phyloP scores from a whole-genome alignment of 2,888 invertebrate species.

The Trichopoda pennipes region DNA sequence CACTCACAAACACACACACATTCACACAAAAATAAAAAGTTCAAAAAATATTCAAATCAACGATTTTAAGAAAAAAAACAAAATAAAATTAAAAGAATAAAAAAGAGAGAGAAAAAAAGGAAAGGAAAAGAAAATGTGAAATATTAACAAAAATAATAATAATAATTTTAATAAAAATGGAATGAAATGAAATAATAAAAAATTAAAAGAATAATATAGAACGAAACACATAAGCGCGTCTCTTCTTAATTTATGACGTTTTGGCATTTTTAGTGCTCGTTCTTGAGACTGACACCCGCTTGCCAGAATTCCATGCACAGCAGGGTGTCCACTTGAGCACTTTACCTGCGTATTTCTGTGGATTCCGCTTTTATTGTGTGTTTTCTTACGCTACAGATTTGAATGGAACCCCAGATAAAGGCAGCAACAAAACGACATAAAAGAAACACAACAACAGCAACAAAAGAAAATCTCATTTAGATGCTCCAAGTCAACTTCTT shows the following conservation, averaged over 20 bases:
- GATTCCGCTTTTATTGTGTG: conserved; percentile 26
- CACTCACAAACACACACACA: background rate
- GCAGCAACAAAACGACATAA: conserved; percentile 30
- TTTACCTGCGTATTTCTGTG: conserved; percentile 21
- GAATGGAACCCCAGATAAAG: conserved; percentile 27
- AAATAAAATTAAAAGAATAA: conserved; percentile 47
- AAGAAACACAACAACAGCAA: conserved; percentile 21
- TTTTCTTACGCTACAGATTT: conserved; percentile 51
- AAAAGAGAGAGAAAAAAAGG: background rate
- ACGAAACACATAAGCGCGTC: conserved; percentile 57
- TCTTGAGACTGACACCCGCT: conserved; percentile 68
- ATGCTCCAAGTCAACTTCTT: conserved; percentile 43
- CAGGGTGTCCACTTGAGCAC: conserved; percentile 46
- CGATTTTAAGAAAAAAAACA: conserved; percentile 40
- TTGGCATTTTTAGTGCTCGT: conserved; percentile 68
- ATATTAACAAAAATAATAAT: too few species aligned
- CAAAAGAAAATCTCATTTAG: conserved; percentile 58
- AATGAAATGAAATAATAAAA: conserved; percentile 50
- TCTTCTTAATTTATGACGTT: conserved; percentile 68
- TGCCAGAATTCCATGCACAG: conserved; percentile 59
- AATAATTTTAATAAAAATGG: conserved; percentile 58
- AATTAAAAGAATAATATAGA: too few species aligned
- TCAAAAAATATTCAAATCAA: conserved; percentile 12
- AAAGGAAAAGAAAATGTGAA: conserved; percentile 21
- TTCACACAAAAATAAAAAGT: conserved; percentile 1